phyloP scores from a whole-genome alignment of 2,888 invertebrate genomes.

The Chrysodeixis includens region DNA sequence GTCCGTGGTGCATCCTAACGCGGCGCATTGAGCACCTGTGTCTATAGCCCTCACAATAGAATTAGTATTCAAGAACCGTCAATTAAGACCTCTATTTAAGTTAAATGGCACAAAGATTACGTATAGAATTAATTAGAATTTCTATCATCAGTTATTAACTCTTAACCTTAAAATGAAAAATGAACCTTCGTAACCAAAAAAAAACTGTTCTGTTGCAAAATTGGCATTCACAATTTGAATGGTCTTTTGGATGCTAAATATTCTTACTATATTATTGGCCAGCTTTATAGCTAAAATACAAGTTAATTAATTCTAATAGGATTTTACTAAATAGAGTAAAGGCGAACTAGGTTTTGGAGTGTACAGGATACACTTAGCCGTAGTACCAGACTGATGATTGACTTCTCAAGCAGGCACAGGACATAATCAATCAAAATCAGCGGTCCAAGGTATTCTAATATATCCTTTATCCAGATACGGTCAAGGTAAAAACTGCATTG shows the following conservation, averaged over 20 bases:
- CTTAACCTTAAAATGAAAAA: no score
- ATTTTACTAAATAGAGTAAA: no score
- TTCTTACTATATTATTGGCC: no score
- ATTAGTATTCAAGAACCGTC: constrained; percentile 51
- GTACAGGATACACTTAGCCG: no score
- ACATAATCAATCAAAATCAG: neutral
- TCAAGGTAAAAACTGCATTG: constrained; percentile 50
- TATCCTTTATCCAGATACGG: constrained; percentile 9
- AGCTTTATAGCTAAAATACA: no score
- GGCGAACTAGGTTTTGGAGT: no score
- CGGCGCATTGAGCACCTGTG: constrained; percentile 68
- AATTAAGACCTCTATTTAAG: constrained; percentile 56
- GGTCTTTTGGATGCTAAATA: no score
- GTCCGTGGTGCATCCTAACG: constrained; percentile 65
- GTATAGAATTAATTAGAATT: constrained; percentile 44
- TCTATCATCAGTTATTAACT: constrained; percentile 8
- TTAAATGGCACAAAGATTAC: constrained; percentile 51
- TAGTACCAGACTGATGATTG: neutral
- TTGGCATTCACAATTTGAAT: no score
- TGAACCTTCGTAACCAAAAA: no score
- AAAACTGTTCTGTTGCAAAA: no score
- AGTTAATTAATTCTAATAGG: no score
- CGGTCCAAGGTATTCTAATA: neutral
- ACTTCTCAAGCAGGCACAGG: neutral
- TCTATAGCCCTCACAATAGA: constrained; percentile 38